phyloP scores from a whole-genome alignment of 2,888 invertebrate genomes.

The Lamellibrachia satsuma region DNA sequence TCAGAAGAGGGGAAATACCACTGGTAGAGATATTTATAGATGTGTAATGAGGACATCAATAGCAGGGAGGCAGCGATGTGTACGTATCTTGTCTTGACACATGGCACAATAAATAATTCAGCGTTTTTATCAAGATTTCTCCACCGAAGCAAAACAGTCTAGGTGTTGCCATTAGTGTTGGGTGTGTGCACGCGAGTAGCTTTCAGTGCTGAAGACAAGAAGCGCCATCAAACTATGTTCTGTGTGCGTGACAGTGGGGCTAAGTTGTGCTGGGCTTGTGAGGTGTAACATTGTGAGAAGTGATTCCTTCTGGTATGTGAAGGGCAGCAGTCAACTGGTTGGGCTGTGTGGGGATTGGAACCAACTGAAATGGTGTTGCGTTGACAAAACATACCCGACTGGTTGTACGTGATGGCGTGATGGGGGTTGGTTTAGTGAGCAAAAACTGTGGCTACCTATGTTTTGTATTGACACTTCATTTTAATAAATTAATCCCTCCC shows the following conservation, averaged over 20 bases:
- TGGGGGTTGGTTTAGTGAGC: not conserved
- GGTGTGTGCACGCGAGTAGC: not conserved
- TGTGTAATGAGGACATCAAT: not conserved
- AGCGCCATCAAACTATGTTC: no score
- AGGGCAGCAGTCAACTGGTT: not conserved
- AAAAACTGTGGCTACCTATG: not conserved
- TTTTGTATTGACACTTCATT: not conserved
- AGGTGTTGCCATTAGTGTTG: conserved; percentile 6
- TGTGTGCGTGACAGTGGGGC: not conserved
- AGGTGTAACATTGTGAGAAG: not conserved
- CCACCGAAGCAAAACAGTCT: not conserved
- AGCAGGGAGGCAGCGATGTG: not conserved
- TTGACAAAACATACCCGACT: not conserved
- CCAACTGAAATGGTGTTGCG: not conserved
- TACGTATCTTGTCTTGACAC: not conserved
- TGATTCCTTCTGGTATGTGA: not conserved
- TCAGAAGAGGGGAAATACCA: not conserved
- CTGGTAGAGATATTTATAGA: not conserved
- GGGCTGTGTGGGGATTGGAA: not conserved
- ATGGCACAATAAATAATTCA: not conserved
- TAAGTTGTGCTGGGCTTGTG: not conserved
- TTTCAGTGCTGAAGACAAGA: no score
- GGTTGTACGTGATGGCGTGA: not conserved
- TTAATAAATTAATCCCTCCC: conserved; percentile 5
- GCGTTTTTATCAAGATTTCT: not conserved